phyloP scores from a whole-genome alignment of 2,888 invertebrate species.

The Hirtodrosophila confusa region DNA sequence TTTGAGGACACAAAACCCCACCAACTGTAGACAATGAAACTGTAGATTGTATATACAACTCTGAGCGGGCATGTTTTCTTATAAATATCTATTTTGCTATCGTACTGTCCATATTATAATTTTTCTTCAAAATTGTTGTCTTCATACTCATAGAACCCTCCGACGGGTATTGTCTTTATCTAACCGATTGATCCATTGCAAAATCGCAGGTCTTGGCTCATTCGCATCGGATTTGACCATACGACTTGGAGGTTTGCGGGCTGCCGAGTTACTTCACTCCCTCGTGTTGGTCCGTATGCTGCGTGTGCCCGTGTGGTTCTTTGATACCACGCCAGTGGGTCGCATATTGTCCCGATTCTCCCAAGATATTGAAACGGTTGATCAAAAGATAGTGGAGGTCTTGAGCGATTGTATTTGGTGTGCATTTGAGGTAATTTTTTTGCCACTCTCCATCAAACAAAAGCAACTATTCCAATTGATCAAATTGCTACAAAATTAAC shows the following conservation, averaged over 20 bases:
- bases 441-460: slow-evolving; percentile 2
- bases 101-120: slow-evolving; percentile 7
- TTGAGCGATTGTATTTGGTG: slow-evolving; percentile 86
- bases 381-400: slow-evolving; percentile 84
- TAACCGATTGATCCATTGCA: slow-evolving; percentile 19
- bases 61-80: slow-evolving; percentile 27
- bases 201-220: slow-evolving; percentile 87
- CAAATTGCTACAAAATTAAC: slow-evolving; percentile 14
- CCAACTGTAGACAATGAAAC: not conserved
- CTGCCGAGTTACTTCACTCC: slow-evolving; percentile 82
- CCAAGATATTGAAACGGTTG: slow-evolving; percentile 85
- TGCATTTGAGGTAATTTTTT: slow-evolving; percentile 85
- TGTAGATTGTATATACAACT: slow-evolving; percentile 11
- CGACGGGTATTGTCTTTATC: not conserved
- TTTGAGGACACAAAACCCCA: slow-evolving; percentile 22
- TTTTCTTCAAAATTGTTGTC: slow-evolving; percentile 4
- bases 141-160: slow-evolving; percentile 1
- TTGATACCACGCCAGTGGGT: slow-evolving; percentile 87
- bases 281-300: slow-evolving; percentile 85
- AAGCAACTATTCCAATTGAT: not conserved
- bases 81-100: not conserved
- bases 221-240: slow-evolving; percentile 89
- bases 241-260: slow-evolving; percentile 86
- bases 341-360: slow-evolving; percentile 86
- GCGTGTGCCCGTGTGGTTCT: slow-evolving; percentile 86